Conservation (phyloP, 2,113 vertebrate species). For the Ardeotis arabs region DNA sequence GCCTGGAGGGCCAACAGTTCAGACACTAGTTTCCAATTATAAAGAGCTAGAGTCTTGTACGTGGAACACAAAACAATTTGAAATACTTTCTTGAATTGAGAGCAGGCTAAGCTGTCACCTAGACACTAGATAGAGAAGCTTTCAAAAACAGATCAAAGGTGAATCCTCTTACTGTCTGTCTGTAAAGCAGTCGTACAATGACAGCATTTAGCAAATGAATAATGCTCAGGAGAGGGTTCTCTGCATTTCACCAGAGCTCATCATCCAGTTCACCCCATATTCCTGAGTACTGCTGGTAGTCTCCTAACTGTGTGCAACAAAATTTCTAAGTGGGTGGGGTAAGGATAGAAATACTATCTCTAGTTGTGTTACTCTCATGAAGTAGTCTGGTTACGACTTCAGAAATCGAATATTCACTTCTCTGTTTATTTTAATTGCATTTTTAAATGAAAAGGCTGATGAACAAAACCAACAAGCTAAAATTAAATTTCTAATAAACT, state of each 20-base stretch:
- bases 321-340: not conserved
- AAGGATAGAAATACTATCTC: not conserved
- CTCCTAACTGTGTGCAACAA: not conserved
- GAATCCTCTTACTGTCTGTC: not conserved
- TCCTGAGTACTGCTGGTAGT: not conserved
- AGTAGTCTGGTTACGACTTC: not conserved
- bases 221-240: not conserved
- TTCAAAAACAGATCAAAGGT: not conserved
- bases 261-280: accelerated
- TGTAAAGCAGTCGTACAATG: not conserved
- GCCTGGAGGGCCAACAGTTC: not conserved
- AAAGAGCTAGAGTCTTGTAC: not conserved
- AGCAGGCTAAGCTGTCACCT: not conserved
- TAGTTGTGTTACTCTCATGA: not conserved
- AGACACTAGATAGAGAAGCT: not conserved
- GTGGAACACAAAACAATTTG: not conserved
- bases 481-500: not conserved
- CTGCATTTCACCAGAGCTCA: not conserved
- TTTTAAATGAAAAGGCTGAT: not conserved
- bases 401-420: not conserved
- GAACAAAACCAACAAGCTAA: not conserved
- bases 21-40: not conserved
- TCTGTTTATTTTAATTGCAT: not conserved
- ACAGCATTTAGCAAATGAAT: not conserved
- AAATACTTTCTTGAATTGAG: not conserved